Evolutionary conservation across 2,888 invertebrate species (phyloP).

Genomic region (Standfussiana lucernea): DNA sequence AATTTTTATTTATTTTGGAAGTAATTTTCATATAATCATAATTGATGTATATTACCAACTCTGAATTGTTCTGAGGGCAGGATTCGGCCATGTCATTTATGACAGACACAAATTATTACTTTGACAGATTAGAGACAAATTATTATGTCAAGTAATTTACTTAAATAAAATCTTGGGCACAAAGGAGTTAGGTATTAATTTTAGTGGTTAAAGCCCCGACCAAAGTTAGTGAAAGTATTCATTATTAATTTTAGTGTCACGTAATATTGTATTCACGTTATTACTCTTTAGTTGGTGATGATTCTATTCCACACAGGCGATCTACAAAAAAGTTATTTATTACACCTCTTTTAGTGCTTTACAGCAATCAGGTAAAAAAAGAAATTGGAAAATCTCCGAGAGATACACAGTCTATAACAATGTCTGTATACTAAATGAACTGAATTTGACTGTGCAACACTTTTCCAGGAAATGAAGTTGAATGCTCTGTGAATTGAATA

Average conservation of each 20-base stretch:
- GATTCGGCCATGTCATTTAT: too few relatives aligned
- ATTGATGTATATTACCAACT: too few relatives aligned
- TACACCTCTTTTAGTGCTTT: background rate
- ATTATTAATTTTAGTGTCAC: conserved; percentile 2
- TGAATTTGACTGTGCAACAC: background rate
- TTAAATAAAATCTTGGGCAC: conserved; percentile 14
- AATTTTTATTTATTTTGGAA: too few relatives aligned
- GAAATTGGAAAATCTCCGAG: background rate
- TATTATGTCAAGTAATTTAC: conserved; percentile 4
- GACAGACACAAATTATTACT: too few relatives aligned
- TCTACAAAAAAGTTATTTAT: background rate
- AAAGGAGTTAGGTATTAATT: conserved; percentile 9
- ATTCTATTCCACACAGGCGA: background rate
- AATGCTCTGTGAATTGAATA: background rate
- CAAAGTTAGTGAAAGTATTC: conserved; percentile 23
- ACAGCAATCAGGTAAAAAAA: background rate
- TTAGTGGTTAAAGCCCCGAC: conserved; percentile 5
- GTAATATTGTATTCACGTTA: background rate
- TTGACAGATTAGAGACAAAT: background rate
- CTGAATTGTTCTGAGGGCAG: too few relatives aligned
- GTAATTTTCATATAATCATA: too few relatives aligned
- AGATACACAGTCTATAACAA: too few relatives aligned
- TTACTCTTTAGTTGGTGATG: background rate
- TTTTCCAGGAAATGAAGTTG: conserved; percentile 1
- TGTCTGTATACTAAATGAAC: too few relatives aligned